Conservation (phyloP, 1,140 invertebrate species). For the Scaptomyza graminum region DNA sequence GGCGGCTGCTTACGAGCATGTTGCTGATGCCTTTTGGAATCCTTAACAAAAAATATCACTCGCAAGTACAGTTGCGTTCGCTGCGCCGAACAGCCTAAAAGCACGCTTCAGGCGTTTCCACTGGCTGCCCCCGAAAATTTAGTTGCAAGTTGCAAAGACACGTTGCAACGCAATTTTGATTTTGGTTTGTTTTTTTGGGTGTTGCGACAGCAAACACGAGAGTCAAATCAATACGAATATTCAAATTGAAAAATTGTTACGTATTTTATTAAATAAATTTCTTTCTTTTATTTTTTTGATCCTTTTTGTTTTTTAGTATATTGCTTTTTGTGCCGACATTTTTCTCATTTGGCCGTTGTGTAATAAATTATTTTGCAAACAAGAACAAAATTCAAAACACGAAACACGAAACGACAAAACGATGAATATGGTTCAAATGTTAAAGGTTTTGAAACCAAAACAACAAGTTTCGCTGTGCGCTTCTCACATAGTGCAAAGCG, state of each 20-base stretch:
- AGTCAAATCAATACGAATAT: conserved; percentile 19
- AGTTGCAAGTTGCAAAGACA: not conserved
- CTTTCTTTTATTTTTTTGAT: conserved; percentile 1
- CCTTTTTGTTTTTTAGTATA: conserved; percentile 1
- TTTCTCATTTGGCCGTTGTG: conserved; percentile 50
- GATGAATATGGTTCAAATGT: not conserved
- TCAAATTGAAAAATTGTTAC: conserved; percentile 26
- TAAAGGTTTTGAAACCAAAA: not conserved
- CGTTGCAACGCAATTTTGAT: too few species aligned
- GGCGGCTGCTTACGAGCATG: not conserved
- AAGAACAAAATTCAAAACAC: conserved; percentile 1
- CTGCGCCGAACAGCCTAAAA: conserved; percentile 37
- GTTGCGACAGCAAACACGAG: too few species aligned
- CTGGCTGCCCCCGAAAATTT: conserved; percentile 18
- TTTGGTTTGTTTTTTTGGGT: not conserved
- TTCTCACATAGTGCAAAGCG: conserved; percentile 11
- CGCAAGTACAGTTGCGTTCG: conserved; percentile 61
- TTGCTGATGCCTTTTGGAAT: not conserved
- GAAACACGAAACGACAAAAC: conserved; percentile 5
- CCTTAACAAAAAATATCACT: not conserved
- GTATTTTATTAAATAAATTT: conserved; percentile 27
- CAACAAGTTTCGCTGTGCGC: conserved; percentile 14
- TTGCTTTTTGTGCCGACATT: conserved; percentile 42
- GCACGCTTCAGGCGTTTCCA: conserved; percentile 21
- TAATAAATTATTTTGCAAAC: conserved; percentile 26